phyloP scores from a whole-genome alignment of 2,888 invertebrate genomes.

The Phyto melanocephala region DNA sequence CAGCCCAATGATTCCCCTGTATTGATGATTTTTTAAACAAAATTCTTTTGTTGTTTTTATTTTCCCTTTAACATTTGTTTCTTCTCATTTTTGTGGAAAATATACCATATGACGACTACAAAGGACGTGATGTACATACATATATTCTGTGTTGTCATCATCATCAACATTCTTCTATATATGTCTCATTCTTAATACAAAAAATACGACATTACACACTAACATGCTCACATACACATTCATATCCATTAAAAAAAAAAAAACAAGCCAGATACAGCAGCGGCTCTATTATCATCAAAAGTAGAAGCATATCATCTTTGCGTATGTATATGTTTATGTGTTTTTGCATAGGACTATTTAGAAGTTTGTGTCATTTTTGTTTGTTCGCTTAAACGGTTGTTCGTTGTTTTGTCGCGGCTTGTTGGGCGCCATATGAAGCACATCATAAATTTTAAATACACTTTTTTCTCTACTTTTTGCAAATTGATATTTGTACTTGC shows the following conservation, averaged over 20 bases:
- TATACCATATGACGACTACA: conserved; percentile 41
- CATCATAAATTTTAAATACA: conserved; percentile 62
- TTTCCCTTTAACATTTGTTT: neutral
- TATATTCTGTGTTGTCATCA: conserved; percentile 44
- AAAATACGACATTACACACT: neutral
- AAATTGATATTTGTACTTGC: conserved; percentile 33
- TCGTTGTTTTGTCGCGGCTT: conserved; percentile 58
- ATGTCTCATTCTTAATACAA: neutral
- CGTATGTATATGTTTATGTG: neutral
- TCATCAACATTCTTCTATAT: conserved; percentile 17
- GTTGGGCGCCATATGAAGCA: conserved; percentile 66
- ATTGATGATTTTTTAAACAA: neutral
- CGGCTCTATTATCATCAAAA: conserved; percentile 6
- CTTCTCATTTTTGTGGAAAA: conserved; percentile 19
- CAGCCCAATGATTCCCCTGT: neutral
- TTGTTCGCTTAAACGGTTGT: conserved; percentile 14
- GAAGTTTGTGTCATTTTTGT: conserved; percentile 46
- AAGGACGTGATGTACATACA: conserved; percentile 36
- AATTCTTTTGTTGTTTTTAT: neutral
- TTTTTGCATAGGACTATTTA: conserved; percentile 19
- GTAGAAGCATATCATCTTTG: conserved; percentile 29
- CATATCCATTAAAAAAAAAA: neutral
- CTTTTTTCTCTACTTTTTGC: conserved; percentile 4
- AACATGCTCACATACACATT: neutral
- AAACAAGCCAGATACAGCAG: neutral